Conservation (phyloP, 2,113 vertebrate species). For the Chascanopsetta lugubris region DNA sequence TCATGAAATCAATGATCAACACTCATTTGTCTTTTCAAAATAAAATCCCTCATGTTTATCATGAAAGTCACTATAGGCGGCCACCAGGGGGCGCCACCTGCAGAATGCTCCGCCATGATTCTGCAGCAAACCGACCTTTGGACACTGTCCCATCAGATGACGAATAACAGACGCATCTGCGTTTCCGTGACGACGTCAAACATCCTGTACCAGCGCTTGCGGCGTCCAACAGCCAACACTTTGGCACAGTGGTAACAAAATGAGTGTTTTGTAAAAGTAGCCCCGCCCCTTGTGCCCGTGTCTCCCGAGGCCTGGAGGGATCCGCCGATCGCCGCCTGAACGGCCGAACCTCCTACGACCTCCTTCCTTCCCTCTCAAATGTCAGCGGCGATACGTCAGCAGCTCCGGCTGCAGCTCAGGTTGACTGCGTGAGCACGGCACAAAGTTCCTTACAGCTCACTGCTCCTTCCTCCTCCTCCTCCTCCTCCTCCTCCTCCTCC, state of each 20-base stretch:
- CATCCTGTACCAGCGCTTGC: not conserved
- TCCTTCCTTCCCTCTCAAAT: conserved; percentile 44
- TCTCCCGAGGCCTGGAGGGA: conserved; percentile 37
- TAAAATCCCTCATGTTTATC: no score
- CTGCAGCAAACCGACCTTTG: conserved; percentile 60
- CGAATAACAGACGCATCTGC: conserved; percentile 25
- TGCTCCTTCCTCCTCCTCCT: not conserved
- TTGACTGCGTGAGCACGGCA: not conserved
- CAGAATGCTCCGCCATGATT: conserved; percentile 49
- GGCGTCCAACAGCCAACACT: not conserved
- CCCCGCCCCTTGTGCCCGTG: conserved; percentile 4
- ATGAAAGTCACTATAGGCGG: no score
- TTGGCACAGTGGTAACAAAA: no score
- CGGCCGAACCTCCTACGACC: conserved; percentile 18
- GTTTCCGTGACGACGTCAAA: conserved; percentile 21
- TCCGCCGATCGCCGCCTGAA: conserved; percentile 27
- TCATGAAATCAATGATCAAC: no score
- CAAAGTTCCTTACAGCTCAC: not conserved
- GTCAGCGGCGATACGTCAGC: conserved; percentile 11
- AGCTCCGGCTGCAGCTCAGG: not conserved
- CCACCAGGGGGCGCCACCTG: no score
- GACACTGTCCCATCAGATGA: conserved; percentile 18
- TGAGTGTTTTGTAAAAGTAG: conserved; percentile 30
- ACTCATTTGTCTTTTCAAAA: no score
- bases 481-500: no score